phyloP scores from a whole-genome alignment of 1,140 invertebrate genomes.

The Geopemphigus sp. region DNA sequence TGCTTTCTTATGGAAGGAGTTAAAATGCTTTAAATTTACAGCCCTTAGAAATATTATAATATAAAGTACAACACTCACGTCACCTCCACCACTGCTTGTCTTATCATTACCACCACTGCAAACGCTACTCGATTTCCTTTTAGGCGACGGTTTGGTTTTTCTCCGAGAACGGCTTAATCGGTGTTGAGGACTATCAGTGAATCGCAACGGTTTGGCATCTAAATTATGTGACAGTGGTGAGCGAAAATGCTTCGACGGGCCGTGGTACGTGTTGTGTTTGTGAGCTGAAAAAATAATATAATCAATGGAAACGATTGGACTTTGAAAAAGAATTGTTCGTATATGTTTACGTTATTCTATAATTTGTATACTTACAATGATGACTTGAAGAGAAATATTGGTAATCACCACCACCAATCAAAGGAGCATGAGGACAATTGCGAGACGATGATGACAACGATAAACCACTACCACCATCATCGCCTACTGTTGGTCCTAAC shows the following conservation, averaged over 20 bases:
- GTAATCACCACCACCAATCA: neutral
- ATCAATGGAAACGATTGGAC: no score
- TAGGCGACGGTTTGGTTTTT: constrained; percentile 9
- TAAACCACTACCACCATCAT: no score
- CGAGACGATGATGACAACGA: no score
- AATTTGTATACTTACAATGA: neutral
- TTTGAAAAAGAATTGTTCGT: no score
- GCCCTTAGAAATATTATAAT: no score
- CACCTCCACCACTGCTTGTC: neutral
- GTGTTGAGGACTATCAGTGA: constrained; percentile 75
- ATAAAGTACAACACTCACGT: neutral
- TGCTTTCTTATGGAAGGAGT: no score
- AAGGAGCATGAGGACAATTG: neutral
- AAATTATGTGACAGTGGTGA: constrained; percentile 60
- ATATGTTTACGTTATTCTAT: no score
- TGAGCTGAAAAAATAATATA: constrained; percentile 61
- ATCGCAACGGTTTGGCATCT: constrained; percentile 64
- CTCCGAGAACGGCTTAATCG: constrained; percentile 55
- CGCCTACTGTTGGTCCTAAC: no score
- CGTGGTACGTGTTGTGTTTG: constrained; percentile 88
- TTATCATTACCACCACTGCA: neutral
- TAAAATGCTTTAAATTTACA: no score
- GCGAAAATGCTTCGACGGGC: constrained; percentile 69
- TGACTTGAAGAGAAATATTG: neutral
- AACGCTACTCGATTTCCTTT: constrained; percentile 2